Conservation (phyloP, 2,113 vertebrate species). For the Ariopsis seemanni region DNA sequence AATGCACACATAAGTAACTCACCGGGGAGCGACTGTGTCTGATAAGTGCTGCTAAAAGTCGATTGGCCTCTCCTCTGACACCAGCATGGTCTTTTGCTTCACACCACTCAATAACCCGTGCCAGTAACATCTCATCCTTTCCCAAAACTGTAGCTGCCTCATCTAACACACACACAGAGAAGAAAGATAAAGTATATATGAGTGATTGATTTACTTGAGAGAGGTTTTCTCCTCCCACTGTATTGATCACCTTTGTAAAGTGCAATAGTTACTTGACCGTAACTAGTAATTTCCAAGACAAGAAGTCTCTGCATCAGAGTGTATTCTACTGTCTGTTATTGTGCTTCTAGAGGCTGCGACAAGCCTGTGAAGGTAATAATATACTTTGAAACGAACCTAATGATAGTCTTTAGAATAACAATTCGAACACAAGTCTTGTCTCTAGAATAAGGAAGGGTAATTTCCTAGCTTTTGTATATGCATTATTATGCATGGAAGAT, state of each 20-base stretch:
- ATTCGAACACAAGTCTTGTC: background rate
- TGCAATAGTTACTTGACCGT: conserved; percentile 23
- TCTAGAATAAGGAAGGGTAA: background rate
- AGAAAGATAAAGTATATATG: background rate
- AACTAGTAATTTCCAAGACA: conserved; percentile 45
- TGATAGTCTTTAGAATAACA: conserved; percentile 29
- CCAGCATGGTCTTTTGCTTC: conserved; percentile 73
- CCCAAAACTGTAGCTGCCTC: conserved; percentile 79
- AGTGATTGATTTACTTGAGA: conserved; percentile 4
- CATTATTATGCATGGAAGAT: background rate
- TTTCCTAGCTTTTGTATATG: background rate
- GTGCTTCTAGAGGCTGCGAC: background rate
- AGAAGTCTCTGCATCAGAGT: background rate
- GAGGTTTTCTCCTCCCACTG: background rate
- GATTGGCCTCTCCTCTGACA: conserved; percentile 77
- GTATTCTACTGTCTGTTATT: conserved; percentile 8
- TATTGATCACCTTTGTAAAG: conserved; percentile 38
- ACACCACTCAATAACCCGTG: conserved; percentile 84
- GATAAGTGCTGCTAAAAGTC: conserved; percentile 81
- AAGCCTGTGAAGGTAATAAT: conserved; percentile 34
- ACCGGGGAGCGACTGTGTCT: conserved; percentile 80
- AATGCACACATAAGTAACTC: conserved; percentile 41
- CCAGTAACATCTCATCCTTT: conserved; percentile 73
- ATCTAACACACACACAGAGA: conserved; percentile 63
- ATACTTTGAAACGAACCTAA: conserved; percentile 32